Conservation (phyloP, 2,888 invertebrate species). For the Chloromyia formosa region DNA sequence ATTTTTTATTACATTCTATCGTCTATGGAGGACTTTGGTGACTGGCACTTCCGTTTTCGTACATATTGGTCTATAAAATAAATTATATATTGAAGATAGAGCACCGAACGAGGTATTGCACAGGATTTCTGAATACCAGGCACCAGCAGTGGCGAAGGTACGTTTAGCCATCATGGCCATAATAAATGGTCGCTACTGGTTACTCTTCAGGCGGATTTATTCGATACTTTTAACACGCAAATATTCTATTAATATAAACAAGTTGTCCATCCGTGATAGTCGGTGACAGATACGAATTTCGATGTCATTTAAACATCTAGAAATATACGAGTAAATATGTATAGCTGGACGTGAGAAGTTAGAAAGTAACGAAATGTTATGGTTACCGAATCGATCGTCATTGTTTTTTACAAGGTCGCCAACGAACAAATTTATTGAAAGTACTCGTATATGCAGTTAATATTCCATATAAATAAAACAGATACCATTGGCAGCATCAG, state of each 20-base stretch:
- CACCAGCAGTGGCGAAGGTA: neutral
- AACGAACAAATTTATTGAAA: too few species aligned
- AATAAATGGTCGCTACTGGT: slow-evolving; percentile 45
- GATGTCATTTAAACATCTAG: too few species aligned
- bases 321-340: neutral
- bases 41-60: slow-evolving; percentile 43
- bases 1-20: too few species aligned
- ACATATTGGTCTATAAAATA: slow-evolving; percentile 45
- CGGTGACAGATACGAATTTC: slow-evolving; percentile 7
- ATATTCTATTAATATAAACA: slow-evolving; percentile 43
- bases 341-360: neutral
- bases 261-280: slow-evolving; percentile 35
- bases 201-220: slow-evolving; percentile 29
- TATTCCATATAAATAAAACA: too few species aligned
- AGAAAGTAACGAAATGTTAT: too few species aligned
- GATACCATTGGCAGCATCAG: too few species aligned
- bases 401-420: too few species aligned
- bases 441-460: too few species aligned
- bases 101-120: neutral
- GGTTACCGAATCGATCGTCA: too few species aligned
- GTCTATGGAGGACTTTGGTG: slow-evolving; percentile 43
- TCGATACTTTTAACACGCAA: slow-evolving; percentile 45
- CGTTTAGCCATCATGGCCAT: slow-evolving; percentile 10
- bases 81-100: slow-evolving; percentile 41
- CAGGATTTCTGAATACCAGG: slow-evolving; percentile 18